phyloP scores from a whole-genome alignment of 2,113 vertebrate species.

The Thryonomys swinderianus region DNA sequence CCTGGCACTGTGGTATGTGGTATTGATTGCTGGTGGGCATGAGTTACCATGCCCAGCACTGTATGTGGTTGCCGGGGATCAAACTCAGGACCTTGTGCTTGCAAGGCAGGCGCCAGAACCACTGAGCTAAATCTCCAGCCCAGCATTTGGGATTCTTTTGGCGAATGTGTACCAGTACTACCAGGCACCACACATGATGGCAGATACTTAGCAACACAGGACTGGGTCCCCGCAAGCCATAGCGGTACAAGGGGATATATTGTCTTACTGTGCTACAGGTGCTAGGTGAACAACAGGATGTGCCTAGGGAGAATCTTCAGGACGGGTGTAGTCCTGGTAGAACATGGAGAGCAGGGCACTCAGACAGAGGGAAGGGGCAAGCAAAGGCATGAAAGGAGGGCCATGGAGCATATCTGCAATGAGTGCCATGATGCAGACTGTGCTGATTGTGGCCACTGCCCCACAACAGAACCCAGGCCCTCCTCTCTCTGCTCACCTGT shows the following conservation, averaged over 20 bases:
- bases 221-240: neutral
- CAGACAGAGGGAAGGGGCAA: neutral
- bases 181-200: neutral
- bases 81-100: too few species aligned
- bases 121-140: too few species aligned
- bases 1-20: too few species aligned
- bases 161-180: neutral
- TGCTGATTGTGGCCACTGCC: neutral
- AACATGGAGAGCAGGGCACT: neutral
- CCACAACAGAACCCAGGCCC: neutral
- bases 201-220: neutral
- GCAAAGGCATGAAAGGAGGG: neutral
- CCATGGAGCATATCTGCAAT: neutral
- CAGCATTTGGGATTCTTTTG: neutral
- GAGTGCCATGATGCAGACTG: accelerated
- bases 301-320: neutral
- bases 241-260: neutral
- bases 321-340: neutral
- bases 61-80: too few species aligned
- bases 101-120: too few species aligned
- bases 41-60: too few species aligned
- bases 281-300: neutral
- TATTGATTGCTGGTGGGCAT: too few species aligned
- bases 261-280: neutral
- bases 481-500: neutral